Base-by-base conservation (phyloP, 2,797 vertebrate species). In the Enteromius treurensis region DNA sequence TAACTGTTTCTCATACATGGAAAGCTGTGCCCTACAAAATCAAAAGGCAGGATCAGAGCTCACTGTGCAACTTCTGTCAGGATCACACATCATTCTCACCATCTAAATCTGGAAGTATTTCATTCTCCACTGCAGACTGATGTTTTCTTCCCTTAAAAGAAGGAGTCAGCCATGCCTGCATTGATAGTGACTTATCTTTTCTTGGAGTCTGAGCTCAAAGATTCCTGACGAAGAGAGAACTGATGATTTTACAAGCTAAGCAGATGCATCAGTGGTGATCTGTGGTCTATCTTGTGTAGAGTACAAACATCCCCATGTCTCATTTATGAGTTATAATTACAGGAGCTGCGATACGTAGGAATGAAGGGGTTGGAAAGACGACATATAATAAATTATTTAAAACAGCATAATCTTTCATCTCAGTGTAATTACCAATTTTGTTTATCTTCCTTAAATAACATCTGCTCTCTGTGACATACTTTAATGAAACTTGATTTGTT, bases 371-470 rank as follows among this genome's bases (percentile, higher is more conserved):
- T 76, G 76, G 75, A 84, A 68, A 37, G 29, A 40, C 21, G 49
- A 84, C 68, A 62, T 62, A 58, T 42, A 53, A 87, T 88, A 19
- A 88, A 85, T 87, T 70, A 86, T 85, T 88, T 77, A 89, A 86
- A 85, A 80, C 81, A 64, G 68, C 78, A 53, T 82, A 84, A 85
- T 89, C 83, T 89, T 81, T 88, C 87, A 89, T 89, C 84, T 87
- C 67, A 75, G 71, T 75, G 77, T 81, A 86, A 89, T 86, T 85
- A 88, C 79, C 87, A 84, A 85, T 84, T 86, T 87, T 88, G 76
- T 86, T 90, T 85, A 80, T 90, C 84, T 88, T 83, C 77, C 81
- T 86, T 82, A 88, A 88, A 87, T 83, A 85, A 82, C 88, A 91
- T 90, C 90, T 91, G 89, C 83, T 85, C n/a, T 77, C 53, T 82